Percentiles rank a stretch among this genome's conserved stretches.
These are phyloP conservation scores for Drosophila littoralis DNA, from an alignment of 1,140 invertebrate species.

Conservation along the genomic window DNA sequence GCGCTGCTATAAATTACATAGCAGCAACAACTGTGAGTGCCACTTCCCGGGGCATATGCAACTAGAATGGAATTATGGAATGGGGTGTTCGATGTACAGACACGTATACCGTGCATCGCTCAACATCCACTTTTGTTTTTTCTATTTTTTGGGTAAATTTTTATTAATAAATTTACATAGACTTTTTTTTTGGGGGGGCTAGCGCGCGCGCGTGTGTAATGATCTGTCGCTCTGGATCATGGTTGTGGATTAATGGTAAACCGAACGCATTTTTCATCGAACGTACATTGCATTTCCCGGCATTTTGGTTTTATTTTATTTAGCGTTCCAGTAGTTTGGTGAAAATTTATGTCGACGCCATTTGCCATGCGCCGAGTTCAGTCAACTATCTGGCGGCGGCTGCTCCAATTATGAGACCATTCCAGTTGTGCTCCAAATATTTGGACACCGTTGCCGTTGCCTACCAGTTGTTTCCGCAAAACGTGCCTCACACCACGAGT, in stretches of 20 bases:
- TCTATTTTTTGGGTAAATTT: conserved; percentile 46
- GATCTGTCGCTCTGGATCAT: conserved; percentile 82
- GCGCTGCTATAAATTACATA: conserved; percentile 67
- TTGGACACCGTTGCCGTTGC: conserved; percentile 13
- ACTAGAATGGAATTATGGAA: conserved; percentile 13
- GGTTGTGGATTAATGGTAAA: conserved; percentile 82
- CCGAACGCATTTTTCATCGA: conserved; percentile 81
- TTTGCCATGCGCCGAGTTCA: conserved; percentile 55
- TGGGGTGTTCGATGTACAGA: conserved; percentile 16
- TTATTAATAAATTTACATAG: conserved; percentile 79
- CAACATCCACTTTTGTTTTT: conserved; percentile 42
- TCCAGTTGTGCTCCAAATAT: conserved; percentile 68
- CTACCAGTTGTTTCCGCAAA: conserved; percentile 57
- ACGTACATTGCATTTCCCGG: conserved; percentile 60
- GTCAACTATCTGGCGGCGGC: conserved; percentile 50
- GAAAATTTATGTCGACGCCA: conserved; percentile 55
- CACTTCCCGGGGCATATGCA: background rate
- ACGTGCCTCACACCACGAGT: conserved; percentile 35
- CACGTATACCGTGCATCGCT: conserved; percentile 31
- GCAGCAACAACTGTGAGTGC: conserved; percentile 60
- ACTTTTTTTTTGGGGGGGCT: conserved; percentile 15
- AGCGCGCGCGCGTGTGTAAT: conserved; percentile 75
- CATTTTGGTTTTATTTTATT: conserved; percentile 6
- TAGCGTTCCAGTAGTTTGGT: conserved; percentile 6
- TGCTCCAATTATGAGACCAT: conserved; percentile 66